Evolutionary conservation across 2,113 vertebrate genomes (phyloP).

Genomic region (Rostratula benghalensis): DNA sequence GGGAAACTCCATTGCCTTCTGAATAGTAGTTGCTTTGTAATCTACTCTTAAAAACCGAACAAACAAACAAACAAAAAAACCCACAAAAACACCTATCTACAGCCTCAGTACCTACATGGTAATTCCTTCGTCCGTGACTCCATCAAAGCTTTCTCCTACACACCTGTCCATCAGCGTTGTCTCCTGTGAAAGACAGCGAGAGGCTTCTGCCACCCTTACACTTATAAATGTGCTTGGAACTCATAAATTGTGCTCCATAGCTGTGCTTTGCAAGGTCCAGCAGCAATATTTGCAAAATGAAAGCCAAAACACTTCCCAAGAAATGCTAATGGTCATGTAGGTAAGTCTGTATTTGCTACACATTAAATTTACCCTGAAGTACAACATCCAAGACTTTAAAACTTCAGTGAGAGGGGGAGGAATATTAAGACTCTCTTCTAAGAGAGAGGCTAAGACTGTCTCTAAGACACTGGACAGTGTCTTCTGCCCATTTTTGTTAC

Average conservation of each 20-base stretch:
- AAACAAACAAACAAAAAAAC: background rate
- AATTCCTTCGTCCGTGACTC: background rate
- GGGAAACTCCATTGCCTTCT: background rate
- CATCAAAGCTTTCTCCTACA: background rate
- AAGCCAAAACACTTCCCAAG: background rate
- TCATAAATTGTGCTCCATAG: background rate
- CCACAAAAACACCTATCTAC: background rate
- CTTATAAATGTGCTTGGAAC: background rate
- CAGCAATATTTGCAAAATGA: background rate
- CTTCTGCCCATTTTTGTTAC: background rate
- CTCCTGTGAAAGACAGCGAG: background rate
- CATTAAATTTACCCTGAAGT: constrained; percentile 24
- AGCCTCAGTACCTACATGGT: background rate
- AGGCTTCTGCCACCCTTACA: background rate
- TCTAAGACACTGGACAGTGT: background rate
- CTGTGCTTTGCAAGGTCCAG: background rate
- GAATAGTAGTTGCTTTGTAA: background rate
- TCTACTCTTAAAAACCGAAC: background rate
- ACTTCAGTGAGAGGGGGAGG: background rate
- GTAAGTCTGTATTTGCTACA: background rate
- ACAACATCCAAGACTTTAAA: constrained; percentile 31
- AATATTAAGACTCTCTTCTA: background rate
- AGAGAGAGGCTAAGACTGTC: background rate
- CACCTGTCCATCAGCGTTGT: rapidly evolving
- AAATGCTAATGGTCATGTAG: background rate